These are phyloP conservation scores for Hylomyscus alleni DNA, from an alignment of 2,797 vertebrate species.

Conservation along the genomic window DNA sequence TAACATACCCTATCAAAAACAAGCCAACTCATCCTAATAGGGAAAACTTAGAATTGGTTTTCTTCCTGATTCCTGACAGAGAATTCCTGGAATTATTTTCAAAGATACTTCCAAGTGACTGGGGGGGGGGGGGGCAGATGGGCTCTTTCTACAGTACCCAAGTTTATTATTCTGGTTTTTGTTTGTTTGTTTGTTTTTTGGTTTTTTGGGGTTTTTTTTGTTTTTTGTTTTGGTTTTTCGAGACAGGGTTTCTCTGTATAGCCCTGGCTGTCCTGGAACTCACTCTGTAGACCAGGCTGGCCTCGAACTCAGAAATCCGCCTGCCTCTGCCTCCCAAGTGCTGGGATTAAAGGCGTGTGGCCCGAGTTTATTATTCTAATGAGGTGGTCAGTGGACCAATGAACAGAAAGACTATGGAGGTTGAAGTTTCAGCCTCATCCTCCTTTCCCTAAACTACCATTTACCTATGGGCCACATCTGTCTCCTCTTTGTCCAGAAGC, in stretches of 20 bases:
- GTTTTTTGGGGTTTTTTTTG: no score
- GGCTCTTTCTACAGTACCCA: neutral
- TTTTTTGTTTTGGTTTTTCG: no score
- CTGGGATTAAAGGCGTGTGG: no score
- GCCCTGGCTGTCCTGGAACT: no score
- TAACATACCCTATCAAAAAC: neutral
- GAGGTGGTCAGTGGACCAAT: neutral
- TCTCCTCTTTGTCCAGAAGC: neutral
- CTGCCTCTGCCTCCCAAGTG: no score
- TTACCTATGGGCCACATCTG: neutral
- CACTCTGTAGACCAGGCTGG: no score
- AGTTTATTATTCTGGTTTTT: no score
- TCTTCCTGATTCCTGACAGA: neutral
- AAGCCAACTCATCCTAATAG: neutral
- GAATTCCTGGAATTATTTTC: neutral
- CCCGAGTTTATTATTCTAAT: conserved; percentile 10
- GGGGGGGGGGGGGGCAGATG: neutral
- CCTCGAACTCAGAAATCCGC: no score
- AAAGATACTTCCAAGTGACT: neutral
- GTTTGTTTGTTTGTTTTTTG: no score
- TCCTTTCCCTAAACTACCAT: neutral
- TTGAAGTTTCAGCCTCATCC: neutral
- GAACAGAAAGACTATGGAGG: neutral
- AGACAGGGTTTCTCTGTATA: no score
- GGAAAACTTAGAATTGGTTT: neutral